A percentile compares a stretch with the other conserved stretches of the same genome.
Evolutionary conservation across 2,797 vertebrate species (phyloP).

Genomic region (Pantherophis alleghaniensis): DNA sequence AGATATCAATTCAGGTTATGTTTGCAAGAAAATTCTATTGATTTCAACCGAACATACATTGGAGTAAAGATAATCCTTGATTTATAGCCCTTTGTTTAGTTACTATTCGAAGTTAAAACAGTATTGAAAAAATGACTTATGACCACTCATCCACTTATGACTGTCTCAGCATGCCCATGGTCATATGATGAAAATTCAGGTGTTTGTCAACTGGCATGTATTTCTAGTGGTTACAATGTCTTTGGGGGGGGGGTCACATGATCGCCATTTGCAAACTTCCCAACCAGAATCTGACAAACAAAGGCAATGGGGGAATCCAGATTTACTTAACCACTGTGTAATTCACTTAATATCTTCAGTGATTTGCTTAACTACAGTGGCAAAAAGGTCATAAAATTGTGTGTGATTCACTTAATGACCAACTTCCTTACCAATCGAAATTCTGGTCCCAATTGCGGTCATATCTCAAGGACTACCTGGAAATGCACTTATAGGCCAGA

Average conservation of each 20-base stretch:
- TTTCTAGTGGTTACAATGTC: neutral
- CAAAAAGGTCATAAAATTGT: neutral
- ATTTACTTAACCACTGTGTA: neutral
- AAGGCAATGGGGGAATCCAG: neutral
- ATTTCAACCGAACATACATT: neutral
- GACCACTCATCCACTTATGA: neutral
- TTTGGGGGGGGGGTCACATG: neutral
- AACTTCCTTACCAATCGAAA: neutral
- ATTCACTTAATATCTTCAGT: neutral
- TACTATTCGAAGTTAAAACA: neutral
- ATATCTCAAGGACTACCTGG: neutral
- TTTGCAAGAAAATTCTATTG: neutral
- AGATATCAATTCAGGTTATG: no score
- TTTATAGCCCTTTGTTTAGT: neutral
- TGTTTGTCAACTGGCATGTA: neutral
- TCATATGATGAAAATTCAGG: neutral
- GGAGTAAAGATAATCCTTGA: no score
- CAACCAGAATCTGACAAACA: neutral
- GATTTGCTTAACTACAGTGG: neutral
- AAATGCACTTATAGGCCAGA: neutral
- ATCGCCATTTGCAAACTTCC: neutral
- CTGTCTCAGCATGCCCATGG: neutral
- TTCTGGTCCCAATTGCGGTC: neutral
- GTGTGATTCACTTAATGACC: neutral
- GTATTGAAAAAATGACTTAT: neutral